Percentiles rank a stretch among this genome's conserved stretches.
These are phyloP conservation scores for Halictus quadricinctus DNA, from an alignment of 2,888 invertebrate genomes.

Conservation along the genomic window DNA sequence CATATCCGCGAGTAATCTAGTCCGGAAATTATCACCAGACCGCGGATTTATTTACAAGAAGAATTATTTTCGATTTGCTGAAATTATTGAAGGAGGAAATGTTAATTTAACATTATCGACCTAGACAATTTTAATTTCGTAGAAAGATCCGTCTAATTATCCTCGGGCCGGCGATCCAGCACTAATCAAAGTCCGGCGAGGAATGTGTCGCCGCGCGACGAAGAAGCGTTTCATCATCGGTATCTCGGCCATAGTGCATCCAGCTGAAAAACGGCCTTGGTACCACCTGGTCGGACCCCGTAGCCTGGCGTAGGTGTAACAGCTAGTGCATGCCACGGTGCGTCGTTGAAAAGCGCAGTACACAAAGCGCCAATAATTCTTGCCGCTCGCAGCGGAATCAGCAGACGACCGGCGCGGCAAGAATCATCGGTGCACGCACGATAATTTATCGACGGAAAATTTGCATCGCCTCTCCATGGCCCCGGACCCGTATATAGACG, in stretches of 20 bases:
- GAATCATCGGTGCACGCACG: slow-evolving; percentile 24
- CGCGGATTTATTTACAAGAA: too few relatives aligned
- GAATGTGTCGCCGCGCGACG: neutral
- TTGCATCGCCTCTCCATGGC: slow-evolving; percentile 44
- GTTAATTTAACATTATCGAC: neutral
- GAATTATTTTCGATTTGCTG: neutral
- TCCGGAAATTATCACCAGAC: too few relatives aligned
- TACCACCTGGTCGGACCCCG: slow-evolving; percentile 34
- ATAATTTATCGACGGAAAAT: slow-evolving; percentile 65
- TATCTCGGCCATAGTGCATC: slow-evolving; percentile 38
- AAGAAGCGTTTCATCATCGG: slow-evolving; percentile 46
- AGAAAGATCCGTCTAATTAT: neutral
- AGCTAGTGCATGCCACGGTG: slow-evolving; percentile 29
- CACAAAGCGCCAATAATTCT: slow-evolving; percentile 16
- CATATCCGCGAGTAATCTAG: too few relatives aligned
- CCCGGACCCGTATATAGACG: slow-evolving; percentile 42
- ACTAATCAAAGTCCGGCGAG: neutral
- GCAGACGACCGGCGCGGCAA: neutral
- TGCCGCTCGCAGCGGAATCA: neutral
- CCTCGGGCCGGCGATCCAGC: neutral
- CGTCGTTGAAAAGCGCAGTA: slow-evolving; percentile 23
- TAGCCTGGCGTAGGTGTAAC: slow-evolving; percentile 57
- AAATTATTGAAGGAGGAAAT: neutral
- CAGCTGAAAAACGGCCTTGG: slow-evolving; percentile 28
- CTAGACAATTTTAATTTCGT: neutral